Evolutionary conservation across 2,113 vertebrate genomes (phyloP).

Genomic region (Bos javanicus): DNA sequence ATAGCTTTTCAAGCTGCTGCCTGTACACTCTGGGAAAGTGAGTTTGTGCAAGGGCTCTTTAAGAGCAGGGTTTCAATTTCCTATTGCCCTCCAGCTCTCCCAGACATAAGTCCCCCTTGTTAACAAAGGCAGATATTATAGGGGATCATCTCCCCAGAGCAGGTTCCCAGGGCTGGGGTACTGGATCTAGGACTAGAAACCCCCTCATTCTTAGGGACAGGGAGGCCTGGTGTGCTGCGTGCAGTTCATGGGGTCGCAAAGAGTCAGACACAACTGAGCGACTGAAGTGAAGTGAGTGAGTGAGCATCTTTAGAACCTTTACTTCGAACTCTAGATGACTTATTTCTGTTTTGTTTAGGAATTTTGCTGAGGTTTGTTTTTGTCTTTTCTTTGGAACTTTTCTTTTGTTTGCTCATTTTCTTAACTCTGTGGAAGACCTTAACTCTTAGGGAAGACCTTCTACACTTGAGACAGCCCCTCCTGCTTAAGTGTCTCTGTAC

Average conservation of each 20-base stretch:
- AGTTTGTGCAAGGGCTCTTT: neutral
- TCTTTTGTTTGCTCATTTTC: neutral
- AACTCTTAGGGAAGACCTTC: neutral
- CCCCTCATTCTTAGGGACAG: neutral
- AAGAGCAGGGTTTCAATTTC: neutral
- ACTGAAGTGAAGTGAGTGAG: neutral
- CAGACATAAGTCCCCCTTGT: neutral
- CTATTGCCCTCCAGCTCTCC: neutral
- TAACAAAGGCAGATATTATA: neutral
- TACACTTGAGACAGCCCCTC: neutral
- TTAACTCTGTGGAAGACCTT: neutral
- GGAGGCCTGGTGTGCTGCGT: too few relatives aligned
- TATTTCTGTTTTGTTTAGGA: neutral
- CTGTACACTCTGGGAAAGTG: neutral
- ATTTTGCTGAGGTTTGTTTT: neutral
- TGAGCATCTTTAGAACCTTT: neutral
- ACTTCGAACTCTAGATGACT: neutral
- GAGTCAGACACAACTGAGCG: too few relatives aligned
- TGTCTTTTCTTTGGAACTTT: neutral
- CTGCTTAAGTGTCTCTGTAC: neutral
- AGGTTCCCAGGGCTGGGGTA: neutral
- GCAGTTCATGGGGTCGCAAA: rapidly evolving
- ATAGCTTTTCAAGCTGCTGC: neutral
- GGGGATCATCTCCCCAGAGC: neutral
- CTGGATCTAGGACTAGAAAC: neutral